A percentile compares a stretch with the other conserved stretches of the same genome.
phyloP scores from a whole-genome alignment of 2,888 invertebrate genomes.

The Synanthedon andrenaeformis region DNA sequence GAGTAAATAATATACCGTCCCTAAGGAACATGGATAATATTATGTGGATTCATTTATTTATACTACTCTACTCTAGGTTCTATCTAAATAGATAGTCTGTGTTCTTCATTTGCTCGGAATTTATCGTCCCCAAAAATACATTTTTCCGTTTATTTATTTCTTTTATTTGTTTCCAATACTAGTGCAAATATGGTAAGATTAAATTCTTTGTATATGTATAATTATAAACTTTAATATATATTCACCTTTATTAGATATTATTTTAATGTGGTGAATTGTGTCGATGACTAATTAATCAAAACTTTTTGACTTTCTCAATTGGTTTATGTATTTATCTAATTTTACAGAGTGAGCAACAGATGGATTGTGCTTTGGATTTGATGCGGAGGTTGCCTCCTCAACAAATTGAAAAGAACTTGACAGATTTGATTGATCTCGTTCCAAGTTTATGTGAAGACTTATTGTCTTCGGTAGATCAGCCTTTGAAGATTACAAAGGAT shows the following conservation, averaged over 20 bases:
- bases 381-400: slow-evolving; percentile 99
- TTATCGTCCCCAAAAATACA: slow-evolving; percentile 8
- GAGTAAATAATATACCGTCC: too few species aligned
- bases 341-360: slow-evolving; percentile 90
- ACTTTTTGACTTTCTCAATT: slow-evolving; percentile 19
- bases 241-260: too few species aligned
- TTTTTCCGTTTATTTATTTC: slow-evolving; percentile 13
- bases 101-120: not conserved
- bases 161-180: slow-evolving; percentile 9
- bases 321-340: slow-evolving; percentile 18
- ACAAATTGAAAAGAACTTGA: slow-evolving; percentile 98
- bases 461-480: slow-evolving; percentile 97
- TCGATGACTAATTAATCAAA: slow-evolving; percentile 59
- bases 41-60: too few species aligned
- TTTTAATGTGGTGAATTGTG: slow-evolving; percentile 21
- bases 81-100: too few species aligned
- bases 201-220: slow-evolving; percentile 4
- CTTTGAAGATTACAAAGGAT: slow-evolving; percentile 96
- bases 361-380: slow-evolving; percentile 98
- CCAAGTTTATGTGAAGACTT: slow-evolving; percentile 97
- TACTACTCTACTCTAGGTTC: too few species aligned
- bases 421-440: slow-evolving; percentile 96
- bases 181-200: too few species aligned
- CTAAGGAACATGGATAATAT: too few species aligned
- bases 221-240: too few species aligned